phyloP scores from a whole-genome alignment of 2,797 vertebrate species.

The Parotocinclus haroldoi region DNA sequence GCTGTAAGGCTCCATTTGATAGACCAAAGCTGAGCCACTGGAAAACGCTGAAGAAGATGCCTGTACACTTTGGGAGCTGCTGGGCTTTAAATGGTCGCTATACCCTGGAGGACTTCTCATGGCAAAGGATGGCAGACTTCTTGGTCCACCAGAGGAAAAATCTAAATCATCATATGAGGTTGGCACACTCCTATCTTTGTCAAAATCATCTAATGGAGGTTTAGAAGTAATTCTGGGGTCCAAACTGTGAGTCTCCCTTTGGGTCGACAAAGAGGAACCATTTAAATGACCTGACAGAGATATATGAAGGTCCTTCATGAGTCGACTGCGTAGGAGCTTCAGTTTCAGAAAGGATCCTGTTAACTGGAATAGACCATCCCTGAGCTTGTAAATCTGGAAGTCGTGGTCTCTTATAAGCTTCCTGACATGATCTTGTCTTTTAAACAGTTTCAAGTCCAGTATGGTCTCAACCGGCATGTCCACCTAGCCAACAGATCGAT shows the following conservation, averaged over 20 bases:
- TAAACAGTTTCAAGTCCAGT: constrained; percentile 51
- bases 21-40: not conserved
- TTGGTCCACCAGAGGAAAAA: too few relatives aligned
- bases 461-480: constrained; percentile 58
- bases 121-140: too few relatives aligned
- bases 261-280: not conserved
- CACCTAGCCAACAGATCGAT: constrained; percentile 54
- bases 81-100: too few relatives aligned
- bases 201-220: not conserved
- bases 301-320: constrained; percentile 42
- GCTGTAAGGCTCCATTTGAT: too few relatives aligned
- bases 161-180: not conserved
- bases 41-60: not conserved
- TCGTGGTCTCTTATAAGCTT: constrained; percentile 39
- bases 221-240: constrained; percentile 37
- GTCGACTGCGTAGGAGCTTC: constrained; percentile 31
- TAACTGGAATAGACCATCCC: constrained; percentile 31
- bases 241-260: not conserved
- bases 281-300: not conserved
- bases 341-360: constrained; percentile 62
- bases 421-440: not conserved
- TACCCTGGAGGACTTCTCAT: too few relatives aligned
- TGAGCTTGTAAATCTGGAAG: constrained; percentile 31
- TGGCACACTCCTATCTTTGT: not conserved
- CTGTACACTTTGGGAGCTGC: too few relatives aligned